A percentile compares a stretch with the other conserved stretches of the same genome.
These are phyloP conservation scores for Glyptemys insculpta DNA, from an alignment of 2,797 vertebrate species.

Conservation along the genomic window DNA sequence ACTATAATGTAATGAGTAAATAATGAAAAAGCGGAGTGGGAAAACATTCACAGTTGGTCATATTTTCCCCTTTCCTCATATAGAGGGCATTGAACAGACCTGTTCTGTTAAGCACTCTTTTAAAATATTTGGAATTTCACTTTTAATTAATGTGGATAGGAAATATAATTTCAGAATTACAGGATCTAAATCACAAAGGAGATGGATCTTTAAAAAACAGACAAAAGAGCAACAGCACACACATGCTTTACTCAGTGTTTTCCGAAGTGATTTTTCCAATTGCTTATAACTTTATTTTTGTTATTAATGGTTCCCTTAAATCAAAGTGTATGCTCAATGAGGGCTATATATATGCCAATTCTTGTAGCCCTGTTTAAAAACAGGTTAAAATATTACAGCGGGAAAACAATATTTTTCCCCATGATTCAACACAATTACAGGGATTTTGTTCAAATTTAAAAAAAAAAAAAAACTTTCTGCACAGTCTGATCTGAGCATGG, in stretches of 20 bases:
- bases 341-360: not conserved
- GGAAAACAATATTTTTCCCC: accelerated
- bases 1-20: not conserved
- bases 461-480: not conserved
- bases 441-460: not conserved
- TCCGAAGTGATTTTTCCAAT: not conserved
- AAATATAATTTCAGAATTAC: not conserved
- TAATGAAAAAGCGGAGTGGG: not conserved
- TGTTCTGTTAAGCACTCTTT: not conserved
- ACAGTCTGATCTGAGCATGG: not conserved
- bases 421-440: not conserved
- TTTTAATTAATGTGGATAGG: not conserved
- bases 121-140: not conserved
- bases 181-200: not conserved
- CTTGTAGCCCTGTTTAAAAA: not conserved
- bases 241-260: not conserved
- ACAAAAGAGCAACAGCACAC: not conserved
- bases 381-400: not conserved
- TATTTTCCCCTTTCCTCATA: not conserved
- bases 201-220: not conserved
- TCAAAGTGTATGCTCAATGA: not conserved
- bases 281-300: not conserved
- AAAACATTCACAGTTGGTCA: not conserved
- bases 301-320: not conserved
- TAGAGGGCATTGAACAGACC: not conserved